These are phyloP conservation scores for Aeoliscus strigatus DNA, from an alignment of 2,797 vertebrate genomes.

Conservation along the genomic window DNA sequence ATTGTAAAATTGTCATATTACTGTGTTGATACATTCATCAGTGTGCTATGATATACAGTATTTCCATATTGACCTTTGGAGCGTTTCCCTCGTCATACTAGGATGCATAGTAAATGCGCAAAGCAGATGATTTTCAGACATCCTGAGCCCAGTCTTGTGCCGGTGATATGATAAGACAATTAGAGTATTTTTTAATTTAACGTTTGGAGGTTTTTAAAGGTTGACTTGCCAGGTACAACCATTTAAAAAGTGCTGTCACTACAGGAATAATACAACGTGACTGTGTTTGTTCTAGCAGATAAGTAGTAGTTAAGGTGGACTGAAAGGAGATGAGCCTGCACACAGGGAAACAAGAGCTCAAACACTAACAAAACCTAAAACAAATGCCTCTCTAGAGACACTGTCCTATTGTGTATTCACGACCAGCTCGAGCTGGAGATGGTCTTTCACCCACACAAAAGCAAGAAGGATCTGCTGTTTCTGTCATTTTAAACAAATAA, in stretches of 20 bases:
- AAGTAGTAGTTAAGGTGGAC: no score
- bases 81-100: no score
- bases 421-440: slow-evolving; percentile 64
- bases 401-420: slow-evolving; percentile 61
- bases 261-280: neutral
- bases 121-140: no score
- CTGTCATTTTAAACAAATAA: slow-evolving; percentile 75
- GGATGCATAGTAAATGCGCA: no score
- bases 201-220: no score
- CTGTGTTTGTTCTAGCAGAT: neutral
- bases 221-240: neutral
- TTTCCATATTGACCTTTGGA: no score
- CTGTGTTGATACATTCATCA: no score
- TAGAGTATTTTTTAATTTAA: no score
- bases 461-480: slow-evolving; percentile 58
- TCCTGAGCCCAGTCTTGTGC: no score
- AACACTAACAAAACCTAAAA: slow-evolving; percentile 59
- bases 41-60: no score
- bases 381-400: slow-evolving; percentile 51
- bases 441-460: slow-evolving; percentile 69
- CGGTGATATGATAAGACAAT: no score
- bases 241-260: neutral
- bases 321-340: neutral
- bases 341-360: slow-evolving; percentile 33
- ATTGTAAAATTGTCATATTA: no score